phyloP scores from a whole-genome alignment of 2,797 vertebrate genomes.

The Steatocranus sp. region DNA sequence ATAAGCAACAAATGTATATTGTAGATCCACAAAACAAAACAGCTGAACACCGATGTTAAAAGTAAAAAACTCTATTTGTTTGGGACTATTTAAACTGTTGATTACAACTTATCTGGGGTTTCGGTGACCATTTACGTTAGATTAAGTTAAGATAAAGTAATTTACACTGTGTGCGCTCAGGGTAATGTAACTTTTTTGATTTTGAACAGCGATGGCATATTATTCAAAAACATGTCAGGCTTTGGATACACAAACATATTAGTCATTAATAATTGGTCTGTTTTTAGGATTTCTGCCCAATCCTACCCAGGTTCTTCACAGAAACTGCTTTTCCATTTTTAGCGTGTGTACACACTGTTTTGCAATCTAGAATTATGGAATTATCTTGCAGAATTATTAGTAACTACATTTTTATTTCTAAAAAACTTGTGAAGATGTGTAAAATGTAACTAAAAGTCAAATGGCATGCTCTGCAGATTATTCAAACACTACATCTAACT shows the following conservation, averaged over 20 bases:
- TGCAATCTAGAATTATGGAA: not conserved
- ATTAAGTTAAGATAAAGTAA: not conserved
- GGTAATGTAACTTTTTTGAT: not conserved
- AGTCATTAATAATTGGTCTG: not conserved
- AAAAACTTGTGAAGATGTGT: not conserved
- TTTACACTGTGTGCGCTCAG: not conserved
- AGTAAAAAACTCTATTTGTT: not conserved
- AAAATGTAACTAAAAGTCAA: not conserved
- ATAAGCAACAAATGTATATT: not conserved
- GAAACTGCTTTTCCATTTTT: not conserved
- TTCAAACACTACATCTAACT: not conserved
- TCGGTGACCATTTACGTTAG: not conserved
- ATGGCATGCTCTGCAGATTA: not conserved
- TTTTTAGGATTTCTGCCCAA: not conserved
- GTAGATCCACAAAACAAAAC: not conserved
- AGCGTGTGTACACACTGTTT: not conserved
- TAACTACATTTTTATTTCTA: not conserved
- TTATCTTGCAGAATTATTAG: not conserved
- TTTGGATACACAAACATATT: not conserved
- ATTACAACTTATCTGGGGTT: not conserved
- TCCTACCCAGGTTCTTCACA: not conserved
- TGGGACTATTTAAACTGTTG: accelerated
- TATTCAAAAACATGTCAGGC: accelerated
- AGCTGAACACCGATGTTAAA: not conserved
- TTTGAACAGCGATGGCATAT: not conserved